Base-by-base conservation (phyloP, 2,888 invertebrate genomes). In the Leptinotarsa tumamoca region DNA sequence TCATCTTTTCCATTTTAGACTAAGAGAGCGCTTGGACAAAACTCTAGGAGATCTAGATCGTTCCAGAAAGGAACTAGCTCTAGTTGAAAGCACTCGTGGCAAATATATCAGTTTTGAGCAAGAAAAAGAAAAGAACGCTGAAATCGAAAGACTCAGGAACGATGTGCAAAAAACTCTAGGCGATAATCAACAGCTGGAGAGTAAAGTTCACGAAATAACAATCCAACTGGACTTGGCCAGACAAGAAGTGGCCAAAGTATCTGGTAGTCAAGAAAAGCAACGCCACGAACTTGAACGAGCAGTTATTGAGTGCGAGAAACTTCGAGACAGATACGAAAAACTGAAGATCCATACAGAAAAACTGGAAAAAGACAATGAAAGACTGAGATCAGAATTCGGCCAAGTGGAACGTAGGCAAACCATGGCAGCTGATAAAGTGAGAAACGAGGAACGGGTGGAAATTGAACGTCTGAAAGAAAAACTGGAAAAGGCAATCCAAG, bases 231-330 rank as follows among this genome's bases (percentile, higher is more conserved):
- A 96, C 85, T 88, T 95, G 69, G 93, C 94, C 58, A 94, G 94
- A 85, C 92, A 93, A 71, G 96, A 96, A 87, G 93, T 94, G 18
- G 90, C 92, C 51, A 96, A 96, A 88, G 90, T 94, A 23, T 91
- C 92, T 80, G 92, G 92, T 58, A 91, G 92, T 58, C 94, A 96
- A 87, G 96, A 96, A 83, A 95, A 95, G 85, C 94, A 95, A 87
- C 91, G 95, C 58, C 90, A 91, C 79, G 95, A 96, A 84, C 90
- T 95, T 83, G 96, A 95, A 87, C 91, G 96, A 67, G 94, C 96
- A 81, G 94, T 95, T 85, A 95, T 96, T 86, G 96, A 96, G 89
- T 94, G 95, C 83, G 96, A 96, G 86, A 96, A 96, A 89, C 92
- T 96, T 79, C 92, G 95, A 82, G 96, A 96, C 84, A 91, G 95